A percentile compares a stretch with the other conserved stretches of the same genome.
Evolutionary conservation across 1,140 invertebrate species (phyloP).

Genomic region (Hydropsyche tenuis): DNA sequence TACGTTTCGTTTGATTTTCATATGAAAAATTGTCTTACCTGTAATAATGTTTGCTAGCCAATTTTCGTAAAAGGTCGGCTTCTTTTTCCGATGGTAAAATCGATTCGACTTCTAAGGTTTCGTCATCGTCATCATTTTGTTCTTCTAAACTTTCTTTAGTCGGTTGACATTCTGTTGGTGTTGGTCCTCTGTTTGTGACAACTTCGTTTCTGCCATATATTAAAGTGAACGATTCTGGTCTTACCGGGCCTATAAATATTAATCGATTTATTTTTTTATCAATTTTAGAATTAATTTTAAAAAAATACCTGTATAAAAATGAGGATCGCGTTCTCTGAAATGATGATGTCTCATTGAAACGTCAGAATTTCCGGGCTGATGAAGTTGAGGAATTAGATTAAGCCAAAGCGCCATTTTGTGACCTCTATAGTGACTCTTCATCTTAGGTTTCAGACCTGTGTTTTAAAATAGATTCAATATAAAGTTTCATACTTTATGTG

Average conservation of each 20-base stretch:
- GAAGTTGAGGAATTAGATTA: slow-evolving; percentile 86
- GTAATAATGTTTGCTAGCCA: slow-evolving; percentile 48
- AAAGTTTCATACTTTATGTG: neutral
- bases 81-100: slow-evolving; percentile 31
- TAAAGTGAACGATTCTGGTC: slow-evolving; percentile 48
- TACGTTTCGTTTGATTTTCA: no score
- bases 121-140: slow-evolving; percentile 23
- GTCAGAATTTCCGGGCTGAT: slow-evolving; percentile 76
- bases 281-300: neutral
- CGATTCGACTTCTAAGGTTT: slow-evolving; percentile 17
- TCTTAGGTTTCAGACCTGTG: slow-evolving; percentile 72
- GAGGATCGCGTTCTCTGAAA: slow-evolving; percentile 73
- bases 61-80: slow-evolving; percentile 43
- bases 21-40: no score
- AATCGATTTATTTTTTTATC: neutral
- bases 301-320: slow-evolving; percentile 72
- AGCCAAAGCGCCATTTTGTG: slow-evolving; percentile 94
- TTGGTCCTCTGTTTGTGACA: neutral
- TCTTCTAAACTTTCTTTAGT: slow-evolving; percentile 29
- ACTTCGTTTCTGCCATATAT: slow-evolving; percentile 32
- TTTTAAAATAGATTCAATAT: neutral
- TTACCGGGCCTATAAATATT: slow-evolving; percentile 40
- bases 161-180: slow-evolving; percentile 46
- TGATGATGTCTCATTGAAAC: slow-evolving; percentile 80
- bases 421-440: slow-evolving; percentile 85